phyloP scores from a whole-genome alignment of 1,140 invertebrate species.

The Neodiprion fabricii region DNA sequence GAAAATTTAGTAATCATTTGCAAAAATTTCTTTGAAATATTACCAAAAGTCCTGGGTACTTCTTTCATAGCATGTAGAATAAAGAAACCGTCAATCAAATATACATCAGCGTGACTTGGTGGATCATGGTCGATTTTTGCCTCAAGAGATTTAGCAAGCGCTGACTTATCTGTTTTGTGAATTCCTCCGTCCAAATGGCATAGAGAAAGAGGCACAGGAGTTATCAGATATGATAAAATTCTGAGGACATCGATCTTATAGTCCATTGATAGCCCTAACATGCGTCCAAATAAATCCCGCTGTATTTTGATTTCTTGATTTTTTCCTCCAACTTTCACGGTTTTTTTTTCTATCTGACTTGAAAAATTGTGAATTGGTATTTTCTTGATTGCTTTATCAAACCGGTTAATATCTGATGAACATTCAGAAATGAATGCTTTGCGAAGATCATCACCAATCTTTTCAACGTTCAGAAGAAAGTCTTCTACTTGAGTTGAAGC shows the following conservation, averaged over 20 bases:
- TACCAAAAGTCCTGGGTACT: slow-evolving; percentile 33
- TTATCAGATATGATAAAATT: slow-evolving; percentile 33
- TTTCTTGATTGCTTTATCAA: slow-evolving; percentile 26
- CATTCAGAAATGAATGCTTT: slow-evolving; percentile 30
- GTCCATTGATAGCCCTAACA: slow-evolving; percentile 21
- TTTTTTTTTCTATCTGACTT: slow-evolving; percentile 20
- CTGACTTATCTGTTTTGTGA: slow-evolving; percentile 42
- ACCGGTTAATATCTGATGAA: slow-evolving; percentile 22
- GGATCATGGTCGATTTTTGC: slow-evolving; percentile 24
- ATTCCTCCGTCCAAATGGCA: slow-evolving; percentile 48
- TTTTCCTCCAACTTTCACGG: neutral
- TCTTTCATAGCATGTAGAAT: slow-evolving; percentile 41
- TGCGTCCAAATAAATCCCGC: slow-evolving; percentile 27
- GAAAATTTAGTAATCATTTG: slow-evolving; percentile 29
- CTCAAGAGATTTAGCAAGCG: slow-evolving; percentile 38
- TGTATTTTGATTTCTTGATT: slow-evolving; percentile 20
- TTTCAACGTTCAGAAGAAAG: slow-evolving; percentile 35
- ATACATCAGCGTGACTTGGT: slow-evolving; percentile 34
- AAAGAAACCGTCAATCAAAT: slow-evolving; percentile 45
- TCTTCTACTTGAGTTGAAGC: slow-evolving; percentile 34
- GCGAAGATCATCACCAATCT: slow-evolving; percentile 32
- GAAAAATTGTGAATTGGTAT: slow-evolving; percentile 17
- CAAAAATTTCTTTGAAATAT: slow-evolving; percentile 29
- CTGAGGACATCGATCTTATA: slow-evolving; percentile 11
- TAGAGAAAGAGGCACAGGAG: slow-evolving; percentile 38